Conservation (phyloP, 2,888 invertebrate species). For the Desoria tigrina region DNA sequence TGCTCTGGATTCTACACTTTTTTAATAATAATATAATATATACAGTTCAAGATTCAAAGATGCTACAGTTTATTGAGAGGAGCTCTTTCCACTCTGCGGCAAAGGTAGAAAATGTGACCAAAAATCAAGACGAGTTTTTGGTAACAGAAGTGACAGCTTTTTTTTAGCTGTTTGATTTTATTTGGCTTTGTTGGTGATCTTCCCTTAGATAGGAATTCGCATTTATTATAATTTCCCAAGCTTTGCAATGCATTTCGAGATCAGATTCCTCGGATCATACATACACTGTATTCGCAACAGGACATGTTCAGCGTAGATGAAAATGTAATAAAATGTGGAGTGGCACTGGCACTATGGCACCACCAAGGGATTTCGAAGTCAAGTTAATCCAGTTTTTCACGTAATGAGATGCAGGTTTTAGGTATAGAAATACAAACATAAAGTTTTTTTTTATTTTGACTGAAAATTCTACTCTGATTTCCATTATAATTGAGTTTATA, state of each 20-base stretch:
- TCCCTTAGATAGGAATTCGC: neutral
- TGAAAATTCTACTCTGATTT: neutral
- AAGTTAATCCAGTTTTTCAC: slow-evolving; percentile 49
- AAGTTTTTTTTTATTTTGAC: slow-evolving; percentile 26
- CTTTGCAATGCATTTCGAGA: neutral
- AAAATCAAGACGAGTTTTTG: slow-evolving; percentile 1
- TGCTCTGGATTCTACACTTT: too few species aligned
- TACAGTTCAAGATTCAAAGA: too few species aligned
- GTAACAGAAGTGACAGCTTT: slow-evolving; percentile 4
- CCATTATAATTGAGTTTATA: neutral
- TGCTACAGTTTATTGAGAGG: too few species aligned
- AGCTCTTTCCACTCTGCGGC: too few species aligned
- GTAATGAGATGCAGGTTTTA: slow-evolving; percentile 33
- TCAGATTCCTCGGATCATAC: neutral
- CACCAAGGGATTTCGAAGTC: slow-evolving; percentile 21
- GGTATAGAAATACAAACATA: too few species aligned
- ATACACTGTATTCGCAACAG: too few species aligned
- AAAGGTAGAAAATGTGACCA: slow-evolving; percentile 2
- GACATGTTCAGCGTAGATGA: too few species aligned
- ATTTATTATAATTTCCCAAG: neutral
- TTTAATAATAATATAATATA: too few species aligned
- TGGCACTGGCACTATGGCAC: too few species aligned
- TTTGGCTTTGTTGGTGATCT: too few species aligned
- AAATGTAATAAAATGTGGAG: too few species aligned
- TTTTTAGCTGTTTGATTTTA: neutral